Conservation (phyloP, 2,888 invertebrate genomes). For the Stegophylla sp. region DNA sequence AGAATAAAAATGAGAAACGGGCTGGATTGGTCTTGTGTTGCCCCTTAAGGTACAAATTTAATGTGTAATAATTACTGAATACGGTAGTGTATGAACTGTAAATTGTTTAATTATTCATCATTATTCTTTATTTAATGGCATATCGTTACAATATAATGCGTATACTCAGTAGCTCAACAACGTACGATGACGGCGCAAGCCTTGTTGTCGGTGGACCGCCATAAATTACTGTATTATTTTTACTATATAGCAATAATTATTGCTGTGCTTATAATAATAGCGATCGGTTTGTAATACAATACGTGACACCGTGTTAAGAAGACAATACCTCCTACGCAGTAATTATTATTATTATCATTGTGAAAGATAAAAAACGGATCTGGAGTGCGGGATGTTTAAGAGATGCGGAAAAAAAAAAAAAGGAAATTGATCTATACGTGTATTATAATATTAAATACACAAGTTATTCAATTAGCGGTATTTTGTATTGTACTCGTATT, state of each 20-base stretch:
- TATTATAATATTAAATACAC: not conserved
- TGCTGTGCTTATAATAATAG: not conserved
- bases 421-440: not conserved
- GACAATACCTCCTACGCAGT: not conserved
- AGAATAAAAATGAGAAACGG: no score
- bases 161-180: not conserved
- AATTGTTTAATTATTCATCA: no score
- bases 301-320: not conserved
- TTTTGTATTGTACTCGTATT: not conserved
- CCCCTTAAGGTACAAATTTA: no score
- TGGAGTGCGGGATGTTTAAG: not conserved
- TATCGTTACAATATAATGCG: no score
- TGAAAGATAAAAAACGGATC: not conserved
- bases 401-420: no score
- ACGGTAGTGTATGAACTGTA: no score
- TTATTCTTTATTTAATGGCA: no score
- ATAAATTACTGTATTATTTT: not conserved
- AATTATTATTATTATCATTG: not conserved
- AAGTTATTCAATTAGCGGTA: not conserved
- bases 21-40: no score
- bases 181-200: not conserved
- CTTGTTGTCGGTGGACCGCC: not conserved
- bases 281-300: not conserved
- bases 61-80: no score
- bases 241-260: not conserved